These are phyloP conservation scores for Aphodius sticticus DNA, from an alignment of 2,888 invertebrate species.

Conservation along the genomic window DNA sequence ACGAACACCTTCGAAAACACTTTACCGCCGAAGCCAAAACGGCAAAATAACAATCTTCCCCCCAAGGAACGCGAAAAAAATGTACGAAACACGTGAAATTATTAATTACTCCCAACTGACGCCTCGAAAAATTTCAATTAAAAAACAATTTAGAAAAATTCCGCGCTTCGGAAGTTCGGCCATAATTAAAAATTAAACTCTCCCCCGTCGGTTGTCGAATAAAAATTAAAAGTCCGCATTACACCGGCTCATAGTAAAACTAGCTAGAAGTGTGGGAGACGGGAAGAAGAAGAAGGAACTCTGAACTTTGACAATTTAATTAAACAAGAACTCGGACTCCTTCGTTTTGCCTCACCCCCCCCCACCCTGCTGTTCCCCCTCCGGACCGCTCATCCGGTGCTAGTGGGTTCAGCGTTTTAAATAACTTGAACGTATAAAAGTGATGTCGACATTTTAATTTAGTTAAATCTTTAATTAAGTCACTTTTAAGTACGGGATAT, in stretches of 20 bases:
- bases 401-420: conserved; percentile 23
- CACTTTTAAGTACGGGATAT: neutral
- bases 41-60: neutral
- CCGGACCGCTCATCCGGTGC: conserved; percentile 18
- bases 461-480: conserved; percentile 27
- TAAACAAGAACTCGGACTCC: conserved; percentile 26
- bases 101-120: neutral
- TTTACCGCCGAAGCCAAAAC: neutral
- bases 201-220: conserved; percentile 9
- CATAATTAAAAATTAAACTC: conserved; percentile 32
- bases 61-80: neutral
- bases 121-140: neutral
- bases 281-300: conserved; percentile 8
- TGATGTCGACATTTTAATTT: conserved; percentile 31
- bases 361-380: neutral
- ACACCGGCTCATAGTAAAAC: neutral
- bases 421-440: conserved; percentile 14
- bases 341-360: neutral
- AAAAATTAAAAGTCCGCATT: conserved; percentile 26
- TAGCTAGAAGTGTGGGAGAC: neutral
- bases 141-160: conserved; percentile 4
- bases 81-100: neutral
- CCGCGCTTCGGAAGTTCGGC: conserved; percentile 8
- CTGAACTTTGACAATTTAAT: conserved; percentile 32
- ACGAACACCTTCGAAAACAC: conserved; percentile 4